A percentile compares a stretch with the other conserved stretches of the same genome.
Evolutionary conservation across 2,113 vertebrate genomes (phyloP).

Genomic region (Alexandromys fortis): DNA sequence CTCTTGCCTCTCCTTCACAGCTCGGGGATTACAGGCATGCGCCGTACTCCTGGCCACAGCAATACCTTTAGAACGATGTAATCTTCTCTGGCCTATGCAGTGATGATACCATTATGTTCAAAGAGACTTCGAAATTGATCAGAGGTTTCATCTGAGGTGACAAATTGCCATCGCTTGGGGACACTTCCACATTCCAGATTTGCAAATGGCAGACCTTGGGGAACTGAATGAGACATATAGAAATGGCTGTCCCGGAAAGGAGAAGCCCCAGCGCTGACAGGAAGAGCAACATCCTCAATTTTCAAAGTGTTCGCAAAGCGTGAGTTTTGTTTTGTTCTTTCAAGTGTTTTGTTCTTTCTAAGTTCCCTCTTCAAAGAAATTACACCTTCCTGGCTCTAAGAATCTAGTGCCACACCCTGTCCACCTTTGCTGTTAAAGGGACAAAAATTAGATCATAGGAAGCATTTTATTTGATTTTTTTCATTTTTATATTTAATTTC

Average conservation of each 20-base stretch:
- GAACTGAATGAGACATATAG: constrained; percentile 11
- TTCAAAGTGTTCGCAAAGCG: constrained; percentile 60
- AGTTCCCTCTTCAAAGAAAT: constrained; percentile 70
- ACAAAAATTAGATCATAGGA: constrained; percentile 7
- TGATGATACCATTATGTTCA: not conserved
- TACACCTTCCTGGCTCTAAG: not conserved
- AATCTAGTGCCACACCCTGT: not conserved
- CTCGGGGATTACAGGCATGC: not conserved
- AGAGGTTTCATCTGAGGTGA: not conserved
- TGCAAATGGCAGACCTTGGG: not conserved
- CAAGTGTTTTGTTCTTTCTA: not conserved
- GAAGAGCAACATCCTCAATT: constrained; percentile 72
- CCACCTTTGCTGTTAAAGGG: constrained; percentile 27
- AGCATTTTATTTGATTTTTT: not conserved
- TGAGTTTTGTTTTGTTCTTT: not conserved
- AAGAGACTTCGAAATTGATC: not conserved
- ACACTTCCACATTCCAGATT: constrained; percentile 51
- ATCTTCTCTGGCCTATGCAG: not conserved
- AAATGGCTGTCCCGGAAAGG: constrained; percentile 52
- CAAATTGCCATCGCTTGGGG: not conserved
- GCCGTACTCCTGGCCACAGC: not conserved
- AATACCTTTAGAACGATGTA: not conserved
- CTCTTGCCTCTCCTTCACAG: not conserved
- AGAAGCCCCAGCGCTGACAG: constrained; percentile 58
- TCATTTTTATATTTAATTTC: no score